These are phyloP conservation scores for Urocynchramus pylzowi DNA, from an alignment of 2,113 vertebrate genomes.

Conservation along the genomic window DNA sequence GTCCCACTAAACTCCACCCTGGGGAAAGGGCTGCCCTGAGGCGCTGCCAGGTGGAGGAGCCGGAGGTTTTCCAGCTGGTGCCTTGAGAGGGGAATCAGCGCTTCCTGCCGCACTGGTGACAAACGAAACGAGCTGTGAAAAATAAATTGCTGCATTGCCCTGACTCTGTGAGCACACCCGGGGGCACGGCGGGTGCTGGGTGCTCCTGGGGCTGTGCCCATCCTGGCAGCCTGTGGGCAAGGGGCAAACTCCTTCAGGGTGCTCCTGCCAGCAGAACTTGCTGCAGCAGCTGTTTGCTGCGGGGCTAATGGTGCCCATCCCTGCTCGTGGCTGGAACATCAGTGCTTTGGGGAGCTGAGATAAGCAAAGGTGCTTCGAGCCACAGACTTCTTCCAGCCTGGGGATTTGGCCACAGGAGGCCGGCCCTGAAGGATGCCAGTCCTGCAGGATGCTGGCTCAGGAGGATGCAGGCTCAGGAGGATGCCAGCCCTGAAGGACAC, in stretches of 20 bases:
- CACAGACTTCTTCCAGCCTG: background rate
- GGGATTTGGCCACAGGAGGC: background rate
- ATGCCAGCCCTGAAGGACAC: background rate
- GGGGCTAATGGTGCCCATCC: background rate
- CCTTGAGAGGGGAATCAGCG: background rate
- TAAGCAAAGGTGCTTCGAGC: background rate
- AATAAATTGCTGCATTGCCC: background rate
- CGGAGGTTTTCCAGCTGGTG: background rate
- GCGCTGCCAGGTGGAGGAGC: background rate
- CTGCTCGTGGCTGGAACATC: rapidly evolving
- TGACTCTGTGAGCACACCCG: background rate
- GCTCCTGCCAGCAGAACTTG: background rate
- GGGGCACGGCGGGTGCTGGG: background rate
- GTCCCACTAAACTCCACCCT: background rate
- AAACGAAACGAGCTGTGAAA: background rate
- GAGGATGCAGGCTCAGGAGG: background rate
- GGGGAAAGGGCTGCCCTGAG: background rate
- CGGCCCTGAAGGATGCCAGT: background rate
- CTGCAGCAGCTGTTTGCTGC: background rate
- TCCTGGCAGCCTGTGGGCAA: background rate
- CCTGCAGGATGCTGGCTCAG: background rate
- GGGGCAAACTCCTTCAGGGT: background rate
- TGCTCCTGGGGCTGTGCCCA: rapidly evolving
- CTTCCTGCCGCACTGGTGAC: background rate
- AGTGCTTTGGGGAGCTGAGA: constrained; percentile 23